phyloP scores from a whole-genome alignment of 2,113 vertebrate species.

The Callorhinus ursinus region DNA sequence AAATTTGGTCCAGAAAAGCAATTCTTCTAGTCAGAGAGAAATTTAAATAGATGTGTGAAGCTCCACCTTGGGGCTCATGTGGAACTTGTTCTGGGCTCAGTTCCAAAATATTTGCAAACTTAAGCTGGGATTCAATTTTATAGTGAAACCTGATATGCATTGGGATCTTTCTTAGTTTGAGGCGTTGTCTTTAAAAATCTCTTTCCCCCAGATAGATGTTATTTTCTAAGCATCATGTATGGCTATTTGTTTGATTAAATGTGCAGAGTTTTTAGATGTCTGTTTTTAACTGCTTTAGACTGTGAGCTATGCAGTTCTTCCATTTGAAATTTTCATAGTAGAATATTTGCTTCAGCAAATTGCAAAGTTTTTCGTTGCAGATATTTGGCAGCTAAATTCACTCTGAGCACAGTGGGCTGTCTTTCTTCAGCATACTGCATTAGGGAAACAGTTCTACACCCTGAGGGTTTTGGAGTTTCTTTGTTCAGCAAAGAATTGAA shows the following conservation, averaged over 20 bases:
- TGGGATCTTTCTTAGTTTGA: constrained; percentile 44
- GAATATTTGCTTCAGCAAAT: constrained; percentile 51
- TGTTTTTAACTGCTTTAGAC: constrained; percentile 64
- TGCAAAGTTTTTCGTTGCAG: constrained; percentile 62
- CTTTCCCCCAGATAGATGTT: constrained; percentile 23
- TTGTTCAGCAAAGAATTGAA: constrained; percentile 78
- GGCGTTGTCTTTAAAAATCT: constrained; percentile 49
- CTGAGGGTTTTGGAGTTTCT: constrained; percentile 64
- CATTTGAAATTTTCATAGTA: constrained; percentile 73
- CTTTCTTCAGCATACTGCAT: constrained; percentile 75
- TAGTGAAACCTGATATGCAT: constrained; percentile 46
- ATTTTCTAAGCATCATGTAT: constrained; percentile 55
- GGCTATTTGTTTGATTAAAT: constrained; percentile 69
- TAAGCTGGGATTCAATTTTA: constrained; percentile 69
- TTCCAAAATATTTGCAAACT: constrained; percentile 75
- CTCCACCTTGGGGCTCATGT: constrained; percentile 53
- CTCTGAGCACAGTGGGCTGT: constrained; percentile 59
- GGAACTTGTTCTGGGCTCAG: constrained; percentile 57
- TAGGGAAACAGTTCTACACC: constrained; percentile 71
- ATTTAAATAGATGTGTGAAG: constrained; percentile 64
- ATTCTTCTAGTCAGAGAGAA: constrained; percentile 50
- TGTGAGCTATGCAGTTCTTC: constrained; percentile 51
- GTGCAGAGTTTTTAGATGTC: constrained; percentile 38
- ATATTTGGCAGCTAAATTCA: constrained; percentile 72
- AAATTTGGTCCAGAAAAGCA: constrained; percentile 67